Evolutionary conservation across 2,797 vertebrate genomes (phyloP), one percentile per base, ranked within the genome.

Genomic region (Rhabdophis nuchalis): DNA sequence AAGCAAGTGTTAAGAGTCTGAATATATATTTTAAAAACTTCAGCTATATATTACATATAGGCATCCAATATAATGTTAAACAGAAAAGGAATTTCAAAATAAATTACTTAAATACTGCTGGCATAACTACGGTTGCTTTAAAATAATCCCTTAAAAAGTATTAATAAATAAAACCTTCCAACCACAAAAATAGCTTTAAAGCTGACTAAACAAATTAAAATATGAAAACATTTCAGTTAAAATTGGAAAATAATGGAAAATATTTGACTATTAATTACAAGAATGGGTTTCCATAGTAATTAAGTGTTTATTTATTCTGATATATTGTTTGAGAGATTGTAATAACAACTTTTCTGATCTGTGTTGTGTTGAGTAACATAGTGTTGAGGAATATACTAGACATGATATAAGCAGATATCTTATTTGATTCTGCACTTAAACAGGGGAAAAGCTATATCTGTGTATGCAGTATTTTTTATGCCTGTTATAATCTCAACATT

Each of bases 31-130:
- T n/a, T 53, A 9, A 53, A 53, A 53, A 27, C 6, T 93, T 56
- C 5, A 91, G 87, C 4, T 60, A 93, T 90, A 16, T 13, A 11
- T 5, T 87, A 10, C 8, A 90, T 52, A 41, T 93, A 56, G 87
- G 32, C 88, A 77, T 85, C 50, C 88, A 91, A 64, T n/a, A 92
- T 25, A 95, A n/a, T 32, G 52, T 4, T 32, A 94, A 61, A 90
- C 88, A 93, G 89, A 89, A 90, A 16, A 95, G 91, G 32, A 12
- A 93, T 50, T 61, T 87, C 93, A 57, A 88, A 93, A 93, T 53
- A 87, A 93, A 92, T 54, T 16, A 95, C 86, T 94, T 94, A 96
- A 90, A 93, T 93, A 91, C 77, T 20, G 85, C 20, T 25, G 56
- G 68, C 88, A 16, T 90, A 86, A 53, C 86, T 88, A 89, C 29